Evolutionary conservation across 2,888 invertebrate genomes (phyloP), one percentile per base, ranked within the genome.

Genomic region (Holacanthella duospinosa): DNA sequence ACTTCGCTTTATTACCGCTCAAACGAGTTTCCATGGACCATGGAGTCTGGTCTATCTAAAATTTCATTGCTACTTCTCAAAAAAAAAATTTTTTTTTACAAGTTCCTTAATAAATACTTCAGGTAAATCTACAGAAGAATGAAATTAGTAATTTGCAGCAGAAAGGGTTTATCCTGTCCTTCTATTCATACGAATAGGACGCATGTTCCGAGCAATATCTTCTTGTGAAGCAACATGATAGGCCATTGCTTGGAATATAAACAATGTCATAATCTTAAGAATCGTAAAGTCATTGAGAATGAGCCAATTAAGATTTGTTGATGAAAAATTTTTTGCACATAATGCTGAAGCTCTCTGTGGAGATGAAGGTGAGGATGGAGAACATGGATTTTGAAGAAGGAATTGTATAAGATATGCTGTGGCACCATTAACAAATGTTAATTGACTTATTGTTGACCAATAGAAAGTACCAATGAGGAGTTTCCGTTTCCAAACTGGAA

Each of bases 401-500:
- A 48, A 48, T 21, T 48, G 48, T 4, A 48, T 48, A 4, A 48
- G 48, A 21, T 48, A 48, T 4, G 48, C 48, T 4, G 48, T 48
- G 4, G 48, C 12, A 4, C 19, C 48, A 4, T 4, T 21, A 21
- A 48, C n/a, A 21, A 48, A 48, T n/a, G 48, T 48, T 21, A 21
- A 4, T 21, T 48, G 48, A 21, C 48, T n/a, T 21, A 48, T 21
- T 4, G 48, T n/a, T 48, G 48, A 48, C 12, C 12, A 48, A 21
- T 48, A 48, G 21, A 48, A 48, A 21, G 48, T 48, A n/a, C 48
- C 19, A 21, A 48, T 9, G 48, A 48, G 48, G 12, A 48, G 21
- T 21, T 48, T 48, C 48, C 48, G 12, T 21, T 48, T 48, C 48
- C 48, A 48, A 48, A 48, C 48, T 21, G 48, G 48, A 48, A 48